A percentile compares a stretch with the other conserved stretches of the same genome.
Evolutionary conservation across 2,113 vertebrate species (phyloP).

Genomic region (Marmota monax): DNA sequence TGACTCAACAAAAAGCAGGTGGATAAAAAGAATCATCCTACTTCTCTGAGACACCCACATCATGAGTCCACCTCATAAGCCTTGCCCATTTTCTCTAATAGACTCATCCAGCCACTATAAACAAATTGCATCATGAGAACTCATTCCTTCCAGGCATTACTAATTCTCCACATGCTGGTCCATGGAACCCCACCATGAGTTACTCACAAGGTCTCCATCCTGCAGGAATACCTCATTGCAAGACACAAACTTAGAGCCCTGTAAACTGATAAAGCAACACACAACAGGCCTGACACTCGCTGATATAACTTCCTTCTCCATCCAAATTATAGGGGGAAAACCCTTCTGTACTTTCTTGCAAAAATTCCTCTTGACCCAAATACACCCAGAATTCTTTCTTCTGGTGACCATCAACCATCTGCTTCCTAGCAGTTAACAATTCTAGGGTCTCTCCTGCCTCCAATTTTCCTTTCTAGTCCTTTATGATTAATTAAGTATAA

Average conservation of each 20-base stretch:
- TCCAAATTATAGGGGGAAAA: neutral
- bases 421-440: neutral
- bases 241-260: neutral
- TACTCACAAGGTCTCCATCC: neutral
- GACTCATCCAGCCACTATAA: neutral
- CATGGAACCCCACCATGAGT: neutral
- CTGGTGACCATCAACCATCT: neutral
- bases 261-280: neutral
- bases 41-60: neutral
- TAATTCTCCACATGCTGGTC: neutral
- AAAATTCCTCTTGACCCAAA: neutral
- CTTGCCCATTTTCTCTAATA: neutral
- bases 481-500: neutral
- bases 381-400: neutral
- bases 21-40: neutral
- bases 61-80: neutral
- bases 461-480: neutral
- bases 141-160: conserved; percentile 22
- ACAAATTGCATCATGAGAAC: conserved; percentile 50
- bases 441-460: neutral
- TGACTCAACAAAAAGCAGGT: neutral
- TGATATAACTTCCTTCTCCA: neutral
- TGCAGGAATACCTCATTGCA: neutral
- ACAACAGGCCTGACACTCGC: neutral
- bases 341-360: neutral